Evolutionary conservation across 2,113 vertebrate genomes (phyloP), one percentile per base, ranked within the genome.

Genomic region (Patagioenas fasciata): DNA sequence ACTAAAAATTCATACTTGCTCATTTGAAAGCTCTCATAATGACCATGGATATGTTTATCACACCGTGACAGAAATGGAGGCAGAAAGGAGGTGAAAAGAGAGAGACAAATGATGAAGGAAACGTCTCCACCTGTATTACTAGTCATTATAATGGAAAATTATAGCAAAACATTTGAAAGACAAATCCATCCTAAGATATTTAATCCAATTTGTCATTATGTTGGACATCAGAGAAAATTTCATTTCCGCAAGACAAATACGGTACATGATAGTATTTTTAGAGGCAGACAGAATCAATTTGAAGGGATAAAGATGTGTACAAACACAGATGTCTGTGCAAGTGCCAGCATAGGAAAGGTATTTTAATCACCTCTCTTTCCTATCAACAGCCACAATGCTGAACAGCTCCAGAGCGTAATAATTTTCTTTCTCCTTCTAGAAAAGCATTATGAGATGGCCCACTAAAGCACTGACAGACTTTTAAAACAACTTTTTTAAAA

Each of bases 141-240:
- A 78, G 85, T 60, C 71, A 83, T 71, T 67, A 31, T 60, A 95
- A 94, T 53, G 1, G 9, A 83, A 93, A 88, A 93, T 24, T 2
- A 92, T 61, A 61, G 73, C 40, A 71, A 93, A 84, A 91, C 40
- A 91, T 74, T 85, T 84, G 60, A 80, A 91, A 95, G 72, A 86
- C 82, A 94, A 93, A 95, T 78, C 65, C 26, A 5, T 44, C 50
- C 64, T 34, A 88, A 70, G 47, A 64, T 48, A 84, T 32, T 92
- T 95, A 94, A 96, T 94, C 48, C 34, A 60, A 64, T 92, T 94
- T 91, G 86, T 96, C 60, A 71, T 80, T 58, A 86, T 20, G 18
- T 44, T 93, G 79, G 65, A 86, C 64, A 91, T 90, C 67, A 93
- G 51, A 48, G 85, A 71, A 94, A 84, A 91, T 90, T 86, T 86